Base-by-base conservation (phyloP, 92 coral and sea anemone species). In the Bergia puertoricense region DNA sequence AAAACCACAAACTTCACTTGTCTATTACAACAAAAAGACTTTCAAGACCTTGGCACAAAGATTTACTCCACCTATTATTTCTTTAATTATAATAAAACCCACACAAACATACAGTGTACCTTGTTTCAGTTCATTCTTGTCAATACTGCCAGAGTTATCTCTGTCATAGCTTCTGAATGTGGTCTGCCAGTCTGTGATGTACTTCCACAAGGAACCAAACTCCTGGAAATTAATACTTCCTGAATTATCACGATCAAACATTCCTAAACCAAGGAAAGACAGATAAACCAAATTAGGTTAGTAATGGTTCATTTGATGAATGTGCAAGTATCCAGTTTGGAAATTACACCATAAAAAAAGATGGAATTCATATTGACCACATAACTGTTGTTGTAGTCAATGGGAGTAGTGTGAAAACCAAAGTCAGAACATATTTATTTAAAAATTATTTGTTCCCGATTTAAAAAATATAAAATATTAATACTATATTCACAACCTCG, bases 201-300 rank as follows among this genome's bases (percentile, higher is more conserved):
- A 97, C 78, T 92, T 96, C 99, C 99, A 97, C 80, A 97, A 77
- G 16, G 96, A 72, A 30, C 96, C 91, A 88, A 97, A 97, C 90
- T 97, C 99, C 40, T 97, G 95, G 86, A 97, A 97, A 85, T 90
- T 94, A 92, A 97, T 97, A 43, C 93, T 93, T 76, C 99, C 99
- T 91, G 90, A 93, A 88, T 94, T 91, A 85, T 97, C 99, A 15
- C 94, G 86, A 90, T 97, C 99, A 94, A 97, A 97, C 99, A 97
- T 97, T 66, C 99, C 99, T 97, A 80, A 23, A 16, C 65, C 20
- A 62, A 41, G 44, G 42, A 39, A 39, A 65, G 0, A 81, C 16
- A 37, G 16, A 82, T 36, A 5, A 22, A 30, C 23, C 20, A 80
- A 8, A 14, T 22, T 2, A 6, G 67, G 1, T 80, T 36, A 39